These are phyloP conservation scores for Leptodactylus fallax DNA, from an alignment of 2,797 vertebrate genomes.

Conservation along the genomic window DNA sequence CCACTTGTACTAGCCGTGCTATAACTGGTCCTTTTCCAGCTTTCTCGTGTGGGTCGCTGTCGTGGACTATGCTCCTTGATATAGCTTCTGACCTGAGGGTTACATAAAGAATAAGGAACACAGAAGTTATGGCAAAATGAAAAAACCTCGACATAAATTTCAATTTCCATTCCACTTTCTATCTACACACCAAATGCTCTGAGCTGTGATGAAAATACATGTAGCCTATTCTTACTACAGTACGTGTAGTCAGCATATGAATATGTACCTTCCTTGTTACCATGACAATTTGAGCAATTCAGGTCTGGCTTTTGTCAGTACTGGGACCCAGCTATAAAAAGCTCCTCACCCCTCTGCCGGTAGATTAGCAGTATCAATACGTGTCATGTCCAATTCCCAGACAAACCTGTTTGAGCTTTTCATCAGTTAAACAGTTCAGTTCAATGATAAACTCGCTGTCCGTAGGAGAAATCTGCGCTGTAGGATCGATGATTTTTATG, in stretches of 20 bases:
- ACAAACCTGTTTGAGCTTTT: slow-evolving; percentile 96
- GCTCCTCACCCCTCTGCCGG: neutral
- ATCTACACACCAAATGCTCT: too few relatives aligned
- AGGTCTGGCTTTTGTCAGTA: neutral
- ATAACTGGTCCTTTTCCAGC: slow-evolving; percentile 93
- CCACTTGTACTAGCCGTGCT: slow-evolving; percentile 91
- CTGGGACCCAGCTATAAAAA: neutral
- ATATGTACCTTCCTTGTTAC: neutral
- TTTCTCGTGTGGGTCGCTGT: slow-evolving; percentile 86
- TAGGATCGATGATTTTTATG: slow-evolving; percentile 98
- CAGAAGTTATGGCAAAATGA: neutral
- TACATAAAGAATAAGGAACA: neutral
- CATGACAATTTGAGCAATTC: neutral
- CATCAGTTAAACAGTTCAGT: slow-evolving; percentile 97
- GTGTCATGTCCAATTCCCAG: neutral
- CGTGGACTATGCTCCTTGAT: slow-evolving; percentile 94
- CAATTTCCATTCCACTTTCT: too few relatives aligned
- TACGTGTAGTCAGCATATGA: neutral
- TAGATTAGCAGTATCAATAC: neutral
- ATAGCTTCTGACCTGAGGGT: slow-evolving; percentile 91
- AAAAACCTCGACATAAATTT: neutral
- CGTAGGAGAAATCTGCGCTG: slow-evolving; percentile 96
- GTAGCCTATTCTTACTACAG: too few relatives aligned
- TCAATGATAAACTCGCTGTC: slow-evolving; percentile 99
- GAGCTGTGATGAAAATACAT: neutral